Percentiles rank a stretch among this genome's conserved stretches.
Conservation (phyloP, 1,140 invertebrate genomes). For the Neodiprion pinetum region DNA sequence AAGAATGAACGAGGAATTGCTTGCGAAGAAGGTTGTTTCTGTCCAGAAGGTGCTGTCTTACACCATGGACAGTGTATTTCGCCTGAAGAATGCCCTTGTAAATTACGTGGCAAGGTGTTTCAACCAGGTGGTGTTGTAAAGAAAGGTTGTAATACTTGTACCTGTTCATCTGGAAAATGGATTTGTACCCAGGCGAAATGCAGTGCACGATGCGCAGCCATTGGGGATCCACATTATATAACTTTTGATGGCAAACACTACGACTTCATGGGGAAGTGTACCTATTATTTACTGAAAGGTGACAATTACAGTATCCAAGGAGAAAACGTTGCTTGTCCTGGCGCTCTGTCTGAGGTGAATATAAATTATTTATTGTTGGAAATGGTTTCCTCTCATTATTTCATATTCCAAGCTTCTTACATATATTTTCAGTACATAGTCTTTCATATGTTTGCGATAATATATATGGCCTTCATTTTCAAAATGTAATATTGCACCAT, state of each 20-base stretch:
- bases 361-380: not conserved
- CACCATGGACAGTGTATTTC: slow-evolving; percentile 78
- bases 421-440: not conserved
- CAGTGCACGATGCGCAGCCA: slow-evolving; percentile 76
- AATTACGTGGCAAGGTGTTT: slow-evolving; percentile 78
- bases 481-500: too few relatives aligned
- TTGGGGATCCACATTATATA: slow-evolving; percentile 89
- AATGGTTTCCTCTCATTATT: too few relatives aligned
- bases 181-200: slow-evolving; percentile 78
- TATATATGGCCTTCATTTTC: slow-evolving; percentile 19
- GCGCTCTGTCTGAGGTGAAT: slow-evolving; percentile 74
- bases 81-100: slow-evolving; percentile 78
- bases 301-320: slow-evolving; percentile 76
- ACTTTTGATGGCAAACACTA: slow-evolving; percentile 87
- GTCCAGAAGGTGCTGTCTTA: slow-evolving; percentile 75
- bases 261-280: slow-evolving; percentile 90
- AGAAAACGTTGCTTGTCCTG: slow-evolving; percentile 83
- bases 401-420: too few relatives aligned
- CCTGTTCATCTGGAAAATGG: slow-evolving; percentile 78
- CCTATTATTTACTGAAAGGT: slow-evolving; percentile 79
- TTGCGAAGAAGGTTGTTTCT: slow-evolving; percentile 89
- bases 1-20: slow-evolving; percentile 46
- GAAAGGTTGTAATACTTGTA: slow-evolving; percentile 86
- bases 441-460: not conserved
- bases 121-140: slow-evolving; percentile 73